A percentile compares a stretch with the other conserved stretches of the same genome.
These are phyloP conservation scores for Melangyna quadrimaculata DNA, from an alignment of 2,888 invertebrate genomes.

Conservation along the genomic window DNA sequence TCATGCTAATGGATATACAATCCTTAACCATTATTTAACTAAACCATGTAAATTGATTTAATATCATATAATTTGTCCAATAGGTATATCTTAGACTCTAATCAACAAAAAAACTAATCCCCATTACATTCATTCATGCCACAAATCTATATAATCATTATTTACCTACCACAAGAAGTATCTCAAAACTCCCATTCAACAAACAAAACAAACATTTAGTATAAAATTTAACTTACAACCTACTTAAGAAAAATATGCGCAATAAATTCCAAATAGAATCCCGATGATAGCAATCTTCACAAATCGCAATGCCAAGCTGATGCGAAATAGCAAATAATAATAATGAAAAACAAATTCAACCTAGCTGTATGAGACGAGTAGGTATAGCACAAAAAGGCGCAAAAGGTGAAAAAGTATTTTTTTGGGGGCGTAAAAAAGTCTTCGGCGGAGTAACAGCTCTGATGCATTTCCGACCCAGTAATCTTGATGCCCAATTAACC, in stretches of 20 bases:
- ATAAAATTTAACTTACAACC: slow-evolving; percentile 55
- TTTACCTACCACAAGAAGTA: background rate
- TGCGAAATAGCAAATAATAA: slow-evolving; percentile 35
- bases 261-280: slow-evolving; percentile 63
- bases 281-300: slow-evolving; percentile 54
- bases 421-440: slow-evolving; percentile 60
- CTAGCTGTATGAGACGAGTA: too few relatives aligned
- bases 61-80: slow-evolving; percentile 38
- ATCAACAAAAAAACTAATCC: slow-evolving; percentile 25
- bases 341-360: slow-evolving; percentile 38
- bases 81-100: slow-evolving; percentile 21
- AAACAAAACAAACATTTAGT: slow-evolving; percentile 40
- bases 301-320: slow-evolving; percentile 55
- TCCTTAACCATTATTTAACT: background rate
- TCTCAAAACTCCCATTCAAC: background rate
- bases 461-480: slow-evolving; percentile 81
- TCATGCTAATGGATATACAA: background rate
- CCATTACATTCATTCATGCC: slow-evolving; percentile 14
- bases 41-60: slow-evolving; percentile 18
- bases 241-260: slow-evolving; percentile 63
- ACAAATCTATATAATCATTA: background rate
- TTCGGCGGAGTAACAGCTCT: slow-evolving; percentile 67
- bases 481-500: slow-evolving; percentile 82
- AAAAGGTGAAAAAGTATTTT: slow-evolving; percentile 49
- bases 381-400: background rate